phyloP scores from a whole-genome alignment of 2,888 invertebrate genomes.

The Lucinisca nassula region DNA sequence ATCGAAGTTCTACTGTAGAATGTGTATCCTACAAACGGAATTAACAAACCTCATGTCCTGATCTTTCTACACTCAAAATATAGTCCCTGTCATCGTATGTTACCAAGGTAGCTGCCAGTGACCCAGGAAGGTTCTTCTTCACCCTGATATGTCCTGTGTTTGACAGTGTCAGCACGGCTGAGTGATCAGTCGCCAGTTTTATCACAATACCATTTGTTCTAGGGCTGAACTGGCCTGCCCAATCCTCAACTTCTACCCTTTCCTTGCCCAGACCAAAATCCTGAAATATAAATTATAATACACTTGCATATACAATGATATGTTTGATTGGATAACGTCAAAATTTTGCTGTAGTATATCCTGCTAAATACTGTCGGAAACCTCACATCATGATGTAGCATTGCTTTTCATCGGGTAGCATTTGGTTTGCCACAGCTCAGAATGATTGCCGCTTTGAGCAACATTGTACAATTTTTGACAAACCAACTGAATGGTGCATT shows the following conservation, averaged over 20 bases:
- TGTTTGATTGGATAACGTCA: too few relatives aligned
- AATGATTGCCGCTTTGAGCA: too few relatives aligned
- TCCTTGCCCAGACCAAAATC: conserved; percentile 69
- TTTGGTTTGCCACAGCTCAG: too few relatives aligned
- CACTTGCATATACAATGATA: too few relatives aligned
- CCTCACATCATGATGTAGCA: too few relatives aligned
- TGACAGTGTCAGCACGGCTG: conserved; percentile 67
- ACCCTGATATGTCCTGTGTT: conserved; percentile 63
- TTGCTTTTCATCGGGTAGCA: too few relatives aligned
- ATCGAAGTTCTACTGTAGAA: too few relatives aligned
- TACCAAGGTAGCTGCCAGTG: conserved; percentile 66
- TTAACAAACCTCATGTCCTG: conserved; percentile 75
- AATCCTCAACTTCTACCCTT: conserved; percentile 16
- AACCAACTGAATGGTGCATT: too few relatives aligned
- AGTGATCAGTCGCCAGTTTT: conserved; percentile 65
- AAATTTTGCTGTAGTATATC: too few relatives aligned
- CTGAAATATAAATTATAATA: conserved; percentile 59
- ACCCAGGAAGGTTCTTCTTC: conserved; percentile 77
- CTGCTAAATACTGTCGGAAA: too few relatives aligned
- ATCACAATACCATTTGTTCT: conserved; percentile 64
- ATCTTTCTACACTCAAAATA: conserved; percentile 74
- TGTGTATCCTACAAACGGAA: too few relatives aligned
- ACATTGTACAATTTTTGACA: too few relatives aligned
- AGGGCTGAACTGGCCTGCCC: conserved; percentile 27
- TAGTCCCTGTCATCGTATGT: conserved; percentile 73